Evolutionary conservation across 1,140 invertebrate species (phyloP).

Genomic region (Nixonia krombeini): DNA sequence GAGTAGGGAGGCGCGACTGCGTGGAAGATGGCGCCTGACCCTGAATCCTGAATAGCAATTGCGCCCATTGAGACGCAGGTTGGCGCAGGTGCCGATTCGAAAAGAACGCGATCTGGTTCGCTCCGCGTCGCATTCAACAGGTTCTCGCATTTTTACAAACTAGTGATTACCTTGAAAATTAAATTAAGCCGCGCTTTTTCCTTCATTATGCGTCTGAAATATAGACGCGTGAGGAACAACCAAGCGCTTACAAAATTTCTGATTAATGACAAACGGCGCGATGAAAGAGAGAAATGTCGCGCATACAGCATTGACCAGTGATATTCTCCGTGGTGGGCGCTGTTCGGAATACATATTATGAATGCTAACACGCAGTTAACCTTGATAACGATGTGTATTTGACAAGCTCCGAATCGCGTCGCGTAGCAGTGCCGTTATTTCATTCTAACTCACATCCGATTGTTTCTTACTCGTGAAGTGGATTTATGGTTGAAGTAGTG

Average conservation of each 20-base stretch:
- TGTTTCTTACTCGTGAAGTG: not conserved
- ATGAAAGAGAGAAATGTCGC: not conserved
- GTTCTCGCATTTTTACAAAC: not conserved
- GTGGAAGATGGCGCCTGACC: conserved; percentile 23
- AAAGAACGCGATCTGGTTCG: conserved; percentile 12
- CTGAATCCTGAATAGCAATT: conserved; percentile 27
- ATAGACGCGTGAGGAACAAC: no score
- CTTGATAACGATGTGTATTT: conserved; percentile 8
- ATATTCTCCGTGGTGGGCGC: not conserved
- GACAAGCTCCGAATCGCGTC: conserved; percentile 1
- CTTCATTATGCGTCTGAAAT: not conserved
- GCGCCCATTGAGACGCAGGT: conserved; percentile 12
- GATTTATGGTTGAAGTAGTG: conserved; percentile 13
- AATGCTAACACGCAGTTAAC: conserved; percentile 13
- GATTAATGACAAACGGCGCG: not conserved
- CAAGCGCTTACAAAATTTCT: not conserved
- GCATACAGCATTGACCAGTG: not conserved
- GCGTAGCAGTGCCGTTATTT: conserved; percentile 19
- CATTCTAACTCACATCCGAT: not conserved
- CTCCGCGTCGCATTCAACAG: conserved; percentile 2
- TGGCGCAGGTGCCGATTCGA: conserved; percentile 19
- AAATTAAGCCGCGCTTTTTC: not conserved
- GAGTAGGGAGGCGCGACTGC: not conserved
- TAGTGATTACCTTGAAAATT: not conserved
- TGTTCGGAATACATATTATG: conserved; percentile 30